Evolutionary conservation across 2,797 vertebrate species (phyloP), one percentile per base, ranked within the genome.

Genomic region (Myotis planiceps): DNA sequence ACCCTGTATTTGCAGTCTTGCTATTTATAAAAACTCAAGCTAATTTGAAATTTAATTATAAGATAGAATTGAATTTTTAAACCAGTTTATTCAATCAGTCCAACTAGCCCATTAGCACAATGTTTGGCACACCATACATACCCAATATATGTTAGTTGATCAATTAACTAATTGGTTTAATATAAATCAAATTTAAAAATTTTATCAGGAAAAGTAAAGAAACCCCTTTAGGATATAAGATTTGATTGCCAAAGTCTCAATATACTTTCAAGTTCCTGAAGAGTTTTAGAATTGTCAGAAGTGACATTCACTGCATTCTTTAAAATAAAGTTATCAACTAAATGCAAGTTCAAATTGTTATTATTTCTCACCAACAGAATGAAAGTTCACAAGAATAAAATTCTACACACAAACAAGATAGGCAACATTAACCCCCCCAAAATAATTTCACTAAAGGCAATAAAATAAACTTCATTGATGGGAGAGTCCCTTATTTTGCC

Each of bases 11-110:
- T 92, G 39, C 14, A 88, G 32, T 71, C 74, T 92, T 93, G 47
- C 60, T 95, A 51, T 92, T 92, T 93, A 88, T 96, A 94, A 96
- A 97, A 94, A 96, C 37, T 78, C 29, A 96, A 45, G 60, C 89
- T 96, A 96, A 96, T 68, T 63, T 90, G 83, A 92, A 86, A 58
- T 75, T 75, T 71, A 15, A 60, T 76, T 76, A 72, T 74, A 91
- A 76, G 10, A 53, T 1, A 90, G 25, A 92, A 72, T 49, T 88
- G 15, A 12, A 88, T 34, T 86, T 78, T 55, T 66, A 68, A 88
- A 25, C 27, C 21, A 37, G 34, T 9, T 32, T 47, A 60, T 39
- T 9, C 66, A 74, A 78, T 25, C 18, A 90, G 1, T 45, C 8
- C 29, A 68, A 29, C 6, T 3, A 75, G 39, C 27, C 1, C 68